Conservation (phyloP, 1,140 invertebrate species). For the Schlechtendalia chinensis region DNA sequence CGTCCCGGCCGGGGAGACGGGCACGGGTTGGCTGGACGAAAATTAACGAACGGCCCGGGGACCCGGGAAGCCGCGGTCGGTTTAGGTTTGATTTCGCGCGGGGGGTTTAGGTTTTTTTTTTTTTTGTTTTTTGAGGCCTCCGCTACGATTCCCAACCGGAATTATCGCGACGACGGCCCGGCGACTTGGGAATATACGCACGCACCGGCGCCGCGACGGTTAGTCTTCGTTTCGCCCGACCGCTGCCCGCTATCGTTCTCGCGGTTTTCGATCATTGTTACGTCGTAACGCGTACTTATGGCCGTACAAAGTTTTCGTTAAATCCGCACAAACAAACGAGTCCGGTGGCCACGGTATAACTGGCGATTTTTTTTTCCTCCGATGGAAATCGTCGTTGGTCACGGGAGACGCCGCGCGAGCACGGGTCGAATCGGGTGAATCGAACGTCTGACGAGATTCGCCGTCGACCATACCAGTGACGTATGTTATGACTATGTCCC, state of each 20-base stretch:
- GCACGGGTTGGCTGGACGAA: not conserved
- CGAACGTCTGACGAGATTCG: not conserved
- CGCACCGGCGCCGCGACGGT: no score
- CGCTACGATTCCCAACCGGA: not conserved
- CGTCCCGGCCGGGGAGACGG: no score
- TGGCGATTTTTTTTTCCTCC: no score
- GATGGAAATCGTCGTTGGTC: no score
- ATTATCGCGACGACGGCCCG: constrained; percentile 20
- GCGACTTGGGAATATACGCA: no score
- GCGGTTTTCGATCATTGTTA: constrained; percentile 10
- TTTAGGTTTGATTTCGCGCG: constrained; percentile 31
- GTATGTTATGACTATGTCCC: no score
- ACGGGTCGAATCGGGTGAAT: not conserved
- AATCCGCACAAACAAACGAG: not conserved
- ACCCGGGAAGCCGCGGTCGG: not conserved
- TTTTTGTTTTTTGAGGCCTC: no score
- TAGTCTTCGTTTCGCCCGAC: no score
- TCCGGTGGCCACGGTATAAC: not conserved
- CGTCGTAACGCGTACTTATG: not conserved
- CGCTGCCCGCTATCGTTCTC: not conserved
- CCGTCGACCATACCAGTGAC: no score
- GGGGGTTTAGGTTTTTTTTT: no score
- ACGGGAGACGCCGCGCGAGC: not conserved
- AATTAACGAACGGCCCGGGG: constrained; percentile 21
- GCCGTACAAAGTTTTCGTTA: not conserved